phyloP scores from a whole-genome alignment of 1,140 invertebrate genomes.

The Zophobas atratus region DNA sequence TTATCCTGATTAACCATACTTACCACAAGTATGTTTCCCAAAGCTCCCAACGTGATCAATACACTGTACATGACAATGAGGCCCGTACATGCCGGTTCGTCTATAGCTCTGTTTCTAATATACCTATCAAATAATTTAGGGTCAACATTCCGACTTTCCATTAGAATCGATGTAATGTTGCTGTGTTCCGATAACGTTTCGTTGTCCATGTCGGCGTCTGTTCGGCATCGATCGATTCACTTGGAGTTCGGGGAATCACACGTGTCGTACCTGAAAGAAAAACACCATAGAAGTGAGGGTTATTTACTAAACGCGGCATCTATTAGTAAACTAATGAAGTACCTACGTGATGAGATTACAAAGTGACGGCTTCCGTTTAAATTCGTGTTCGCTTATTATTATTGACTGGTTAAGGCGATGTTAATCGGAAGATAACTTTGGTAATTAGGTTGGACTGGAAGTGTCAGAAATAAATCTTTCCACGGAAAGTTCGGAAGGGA shows the following conservation, averaged over 20 bases:
- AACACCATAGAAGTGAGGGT: background rate
- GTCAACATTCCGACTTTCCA: constrained; percentile 66
- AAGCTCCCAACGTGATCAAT: constrained; percentile 83
- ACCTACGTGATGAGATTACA: background rate
- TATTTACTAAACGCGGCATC: background rate
- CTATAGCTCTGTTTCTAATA: constrained; percentile 77
- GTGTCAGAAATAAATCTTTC: too few species aligned
- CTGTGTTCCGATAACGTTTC: constrained; percentile 38
- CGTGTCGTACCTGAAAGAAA: background rate
- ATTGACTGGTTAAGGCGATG: too few species aligned
- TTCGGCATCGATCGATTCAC: too few species aligned
- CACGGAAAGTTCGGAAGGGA: too few species aligned
- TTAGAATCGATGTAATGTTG: constrained; percentile 48
- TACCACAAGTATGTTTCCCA: constrained; percentile 87
- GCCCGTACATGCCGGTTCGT: constrained; percentile 75
- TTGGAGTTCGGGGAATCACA: too few species aligned
- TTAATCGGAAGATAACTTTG: too few species aligned
- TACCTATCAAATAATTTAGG: constrained; percentile 73
- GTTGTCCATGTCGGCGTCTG: constrained; percentile 31
- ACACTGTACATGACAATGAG: constrained; percentile 81
- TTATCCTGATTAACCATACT: constrained; percentile 59
- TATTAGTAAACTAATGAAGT: constrained; percentile 9
- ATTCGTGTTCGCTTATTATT: background rate
- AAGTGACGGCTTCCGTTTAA: background rate
- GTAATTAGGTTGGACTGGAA: too few species aligned